These are phyloP conservation scores for Tenthredo distinguenda DNA, from an alignment of 2,888 invertebrate genomes.

Conservation along the genomic window DNA sequence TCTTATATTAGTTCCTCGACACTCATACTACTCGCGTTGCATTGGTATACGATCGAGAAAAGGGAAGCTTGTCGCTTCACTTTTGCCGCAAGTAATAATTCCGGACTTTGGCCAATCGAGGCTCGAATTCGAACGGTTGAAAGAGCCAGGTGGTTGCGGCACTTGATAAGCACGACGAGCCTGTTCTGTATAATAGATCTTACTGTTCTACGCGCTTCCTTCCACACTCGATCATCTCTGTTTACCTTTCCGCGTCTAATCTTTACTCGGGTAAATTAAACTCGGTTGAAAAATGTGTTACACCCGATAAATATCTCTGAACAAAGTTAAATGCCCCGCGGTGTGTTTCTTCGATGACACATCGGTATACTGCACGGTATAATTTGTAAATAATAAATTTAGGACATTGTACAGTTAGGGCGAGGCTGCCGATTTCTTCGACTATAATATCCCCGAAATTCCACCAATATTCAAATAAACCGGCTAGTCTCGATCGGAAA, in stretches of 20 bases:
- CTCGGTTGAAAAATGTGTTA: neutral
- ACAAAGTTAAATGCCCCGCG: neutral
- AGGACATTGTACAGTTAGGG: conserved; percentile 29
- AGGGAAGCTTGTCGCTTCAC: neutral
- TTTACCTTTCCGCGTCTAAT: neutral
- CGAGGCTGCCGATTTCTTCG: neutral
- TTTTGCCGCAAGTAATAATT: neutral
- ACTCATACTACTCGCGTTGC: neutral
- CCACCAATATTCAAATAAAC: neutral
- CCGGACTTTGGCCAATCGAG: neutral
- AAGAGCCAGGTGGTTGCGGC: neutral
- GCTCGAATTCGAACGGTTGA: neutral
- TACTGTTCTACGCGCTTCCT: neutral
- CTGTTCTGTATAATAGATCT: neutral
- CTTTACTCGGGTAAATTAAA: neutral
- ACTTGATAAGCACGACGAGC: neutral
- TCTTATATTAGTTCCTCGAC: neutral
- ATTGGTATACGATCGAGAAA: neutral
- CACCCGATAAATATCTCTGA: neutral
- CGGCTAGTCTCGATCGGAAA: neutral
- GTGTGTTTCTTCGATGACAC: neutral
- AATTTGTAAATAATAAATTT: conserved; percentile 19
- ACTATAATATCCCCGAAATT: neutral
- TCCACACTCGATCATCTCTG: neutral
- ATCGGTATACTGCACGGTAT: neutral